These are phyloP conservation scores for Pelmatolapia mariae DNA, from an alignment of 2,113 vertebrate genomes.

Conservation along the genomic window DNA sequence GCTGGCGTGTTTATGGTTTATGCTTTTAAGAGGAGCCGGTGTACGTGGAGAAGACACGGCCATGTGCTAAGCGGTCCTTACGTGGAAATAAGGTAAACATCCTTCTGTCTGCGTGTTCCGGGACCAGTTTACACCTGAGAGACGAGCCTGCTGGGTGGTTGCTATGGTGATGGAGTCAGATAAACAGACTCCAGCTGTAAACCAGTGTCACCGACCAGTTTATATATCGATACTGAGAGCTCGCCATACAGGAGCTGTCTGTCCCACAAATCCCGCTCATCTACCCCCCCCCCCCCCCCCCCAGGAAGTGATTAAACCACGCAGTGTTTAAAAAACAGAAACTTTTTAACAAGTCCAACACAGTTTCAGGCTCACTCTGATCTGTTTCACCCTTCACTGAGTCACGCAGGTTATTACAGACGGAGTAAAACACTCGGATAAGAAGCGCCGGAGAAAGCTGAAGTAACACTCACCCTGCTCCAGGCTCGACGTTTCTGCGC, in stretches of 20 bases:
- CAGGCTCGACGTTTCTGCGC: neutral
- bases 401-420: neutral
- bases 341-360: neutral
- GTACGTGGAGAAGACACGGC: neutral
- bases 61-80: accelerated
- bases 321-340: neutral
- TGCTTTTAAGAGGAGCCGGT: neutral
- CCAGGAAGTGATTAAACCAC: neutral
- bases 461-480: neutral
- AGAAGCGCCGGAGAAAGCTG: neutral
- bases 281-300: no score
- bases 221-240: neutral
- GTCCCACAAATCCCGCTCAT: neutral
- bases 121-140: neutral
- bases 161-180: neutral
- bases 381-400: neutral
- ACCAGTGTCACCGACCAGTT: neutral
- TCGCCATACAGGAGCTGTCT: neutral
- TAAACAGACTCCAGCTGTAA: neutral
- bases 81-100: accelerated
- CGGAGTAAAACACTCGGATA: neutral
- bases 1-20: neutral
- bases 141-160: neutral
- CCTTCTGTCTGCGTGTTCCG: accelerated
- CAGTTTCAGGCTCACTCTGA: neutral